phyloP scores from a whole-genome alignment of 2,797 vertebrate genomes.

The Enteromius afrohamiltoni region DNA sequence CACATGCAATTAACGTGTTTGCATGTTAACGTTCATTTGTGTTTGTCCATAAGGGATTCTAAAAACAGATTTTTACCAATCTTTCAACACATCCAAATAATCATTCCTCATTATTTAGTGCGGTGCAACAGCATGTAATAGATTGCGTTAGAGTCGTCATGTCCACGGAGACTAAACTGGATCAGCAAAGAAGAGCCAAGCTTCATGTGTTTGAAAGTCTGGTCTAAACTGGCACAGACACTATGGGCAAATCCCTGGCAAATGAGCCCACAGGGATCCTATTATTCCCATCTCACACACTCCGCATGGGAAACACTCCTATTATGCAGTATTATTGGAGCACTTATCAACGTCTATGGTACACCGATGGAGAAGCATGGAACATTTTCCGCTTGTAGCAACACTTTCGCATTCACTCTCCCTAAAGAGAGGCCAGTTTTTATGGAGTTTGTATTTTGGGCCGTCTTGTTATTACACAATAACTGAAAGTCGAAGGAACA shows the following conservation, averaged over 20 bases:
- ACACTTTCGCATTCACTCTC: constrained; percentile 13
- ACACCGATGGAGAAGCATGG: constrained; percentile 24
- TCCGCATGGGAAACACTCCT: constrained; percentile 3
- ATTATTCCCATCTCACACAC: constrained; percentile 44
- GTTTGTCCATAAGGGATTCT: background rate
- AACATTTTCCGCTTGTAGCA: constrained; percentile 21
- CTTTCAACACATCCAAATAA: background rate
- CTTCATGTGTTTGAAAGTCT: constrained; percentile 2
- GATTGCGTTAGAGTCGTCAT: constrained; percentile 30
- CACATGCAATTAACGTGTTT: background rate
- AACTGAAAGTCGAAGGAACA: background rate
- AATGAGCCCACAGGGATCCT: constrained; percentile 52
- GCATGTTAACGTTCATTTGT: background rate
- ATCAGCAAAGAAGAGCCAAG: constrained; percentile 9
- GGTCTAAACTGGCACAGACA: constrained; percentile 35
- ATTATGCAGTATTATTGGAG: constrained; percentile 39
- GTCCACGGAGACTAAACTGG: constrained; percentile 11
- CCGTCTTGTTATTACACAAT: background rate
- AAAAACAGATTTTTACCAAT: background rate
- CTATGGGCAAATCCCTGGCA: constrained; percentile 43
- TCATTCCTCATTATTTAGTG: background rate
- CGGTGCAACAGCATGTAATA: constrained; percentile 31
- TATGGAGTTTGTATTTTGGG: constrained; percentile 3
- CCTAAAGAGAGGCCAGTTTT: constrained; percentile 11
- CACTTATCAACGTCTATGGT: constrained; percentile 37